Conservation (phyloP, 2,113 vertebrate species). For the Actenoides hombroni region DNA sequence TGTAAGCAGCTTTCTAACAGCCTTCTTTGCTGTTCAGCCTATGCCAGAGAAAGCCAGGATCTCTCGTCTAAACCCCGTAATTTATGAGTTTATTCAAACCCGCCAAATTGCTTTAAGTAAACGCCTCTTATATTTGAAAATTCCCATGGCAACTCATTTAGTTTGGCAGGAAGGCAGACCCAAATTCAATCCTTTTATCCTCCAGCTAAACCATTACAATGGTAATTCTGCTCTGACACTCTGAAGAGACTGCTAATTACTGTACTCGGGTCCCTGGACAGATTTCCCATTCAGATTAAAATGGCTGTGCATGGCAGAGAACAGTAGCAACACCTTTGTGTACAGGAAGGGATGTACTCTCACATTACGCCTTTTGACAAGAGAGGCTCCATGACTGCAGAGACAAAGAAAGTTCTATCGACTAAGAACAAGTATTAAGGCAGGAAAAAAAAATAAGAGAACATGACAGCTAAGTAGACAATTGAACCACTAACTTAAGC, state of each 20-base stretch:
- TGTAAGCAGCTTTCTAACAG: slow-evolving; percentile 69
- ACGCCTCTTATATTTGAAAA: slow-evolving; percentile 80
- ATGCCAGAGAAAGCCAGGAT: slow-evolving; percentile 63
- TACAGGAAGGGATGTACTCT: not conserved
- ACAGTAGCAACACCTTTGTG: slow-evolving; percentile 52
- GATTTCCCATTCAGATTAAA: slow-evolving; percentile 75
- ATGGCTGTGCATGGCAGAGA: slow-evolving; percentile 33
- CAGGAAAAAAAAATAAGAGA: not conserved
- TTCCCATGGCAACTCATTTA: slow-evolving; percentile 83
- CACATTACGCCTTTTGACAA: not conserved
- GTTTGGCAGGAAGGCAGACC: slow-evolving; percentile 77
- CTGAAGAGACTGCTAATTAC: slow-evolving; percentile 82
- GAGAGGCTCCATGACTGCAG: not conserved
- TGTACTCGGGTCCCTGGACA: slow-evolving; percentile 70
- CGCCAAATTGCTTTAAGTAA: slow-evolving; percentile 78
- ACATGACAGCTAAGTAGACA: not conserved
- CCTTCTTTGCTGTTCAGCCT: slow-evolving; percentile 59
- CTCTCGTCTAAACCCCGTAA: slow-evolving; percentile 71
- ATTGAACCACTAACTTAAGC: not conserved
- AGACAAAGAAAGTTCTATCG: not conserved
- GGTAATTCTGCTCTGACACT: slow-evolving; percentile 76
- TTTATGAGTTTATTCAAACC: slow-evolving; percentile 81
- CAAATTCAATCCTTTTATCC: slow-evolving; percentile 81
- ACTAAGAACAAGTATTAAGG: not conserved
- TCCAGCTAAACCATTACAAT: slow-evolving; percentile 80